Evolutionary conservation across 2,888 invertebrate species (phyloP), one percentile per base, ranked within the genome.

Genomic region (Polietes domitor): DNA sequence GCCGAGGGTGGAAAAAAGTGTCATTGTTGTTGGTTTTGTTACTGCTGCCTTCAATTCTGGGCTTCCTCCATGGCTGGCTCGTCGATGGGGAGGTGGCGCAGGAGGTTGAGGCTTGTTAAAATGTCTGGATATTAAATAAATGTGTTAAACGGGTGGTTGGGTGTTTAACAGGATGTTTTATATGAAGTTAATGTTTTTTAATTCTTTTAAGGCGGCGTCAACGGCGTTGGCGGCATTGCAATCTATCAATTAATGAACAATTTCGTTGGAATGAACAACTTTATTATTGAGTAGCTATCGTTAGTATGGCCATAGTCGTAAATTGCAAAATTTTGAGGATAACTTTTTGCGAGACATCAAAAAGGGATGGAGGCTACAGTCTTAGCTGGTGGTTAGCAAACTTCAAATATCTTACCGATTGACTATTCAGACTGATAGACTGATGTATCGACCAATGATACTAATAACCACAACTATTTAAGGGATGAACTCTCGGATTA

Each of bases 81-180:
- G 5, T 68, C 17, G 12, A 68, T 26, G 70, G 32, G 26, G 28
- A n/a, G 43, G 24, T n/a, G 65, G 15, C n/a, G 47, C 41, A 2
- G 24, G 15, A 43, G 15, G 10, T 43, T 61, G 58, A 74, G 70
- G 77, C 73, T 82, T 70, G 77, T 82, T 77, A 77, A 81, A 73
- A 58, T 77, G 73, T 77, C 73, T 77, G 70, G 73, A 70, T 77
- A 70, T 47, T 73, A 70, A 82, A 77, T 72, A 61, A 74, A 74
- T 79, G 43, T 74, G 79, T 74, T 58, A 79, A 79, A 70, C 50
- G 77, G 61, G 41, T 77, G 70, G 73, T 50, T 70, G 68, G 26
- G 24, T 58, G 37, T 73, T 50, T 41, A 53, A 53, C 28, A 32
- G 47, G 63, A 65, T 76, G 41, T 71, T 37, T 50, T 61, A 15